Conservation (phyloP, 2,797 vertebrate genomes). For the Poecilia gillii region DNA sequence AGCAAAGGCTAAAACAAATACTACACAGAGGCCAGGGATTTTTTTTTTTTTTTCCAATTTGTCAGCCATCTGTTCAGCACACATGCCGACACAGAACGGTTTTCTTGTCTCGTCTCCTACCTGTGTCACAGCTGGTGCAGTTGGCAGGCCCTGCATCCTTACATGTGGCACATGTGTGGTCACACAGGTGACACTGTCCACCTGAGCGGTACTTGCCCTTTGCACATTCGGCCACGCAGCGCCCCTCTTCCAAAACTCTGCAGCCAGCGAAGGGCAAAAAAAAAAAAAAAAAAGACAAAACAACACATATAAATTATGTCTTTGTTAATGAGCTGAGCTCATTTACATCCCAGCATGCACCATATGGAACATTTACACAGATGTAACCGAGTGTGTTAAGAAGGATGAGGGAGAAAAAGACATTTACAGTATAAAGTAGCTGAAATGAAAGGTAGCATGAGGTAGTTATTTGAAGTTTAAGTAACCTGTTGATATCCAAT, state of each 20-base stretch:
- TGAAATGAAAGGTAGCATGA: slow-evolving; percentile 15
- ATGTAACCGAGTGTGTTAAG: slow-evolving; percentile 33
- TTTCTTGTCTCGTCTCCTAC: slow-evolving; percentile 70
- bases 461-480: slow-evolving; percentile 1
- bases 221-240: slow-evolving; percentile 82
- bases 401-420: slow-evolving; percentile 14
- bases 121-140: slow-evolving; percentile 88
- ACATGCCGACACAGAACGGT: neutral
- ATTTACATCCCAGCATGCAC: slow-evolving; percentile 36
- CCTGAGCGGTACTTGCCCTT: slow-evolving; percentile 83
- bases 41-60: neutral
- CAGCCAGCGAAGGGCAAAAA: slow-evolving; percentile 4
- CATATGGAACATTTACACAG: slow-evolving; percentile 40
- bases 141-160: slow-evolving; percentile 81
- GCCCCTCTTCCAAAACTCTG: slow-evolving; percentile 87
- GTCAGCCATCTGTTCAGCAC: slow-evolving; percentile 5
- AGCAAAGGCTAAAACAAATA: neutral
- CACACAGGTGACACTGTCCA: slow-evolving; percentile 87
- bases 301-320: slow-evolving; percentile 29
- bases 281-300: neutral
- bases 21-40: neutral
- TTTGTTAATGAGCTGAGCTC: slow-evolving; percentile 27
- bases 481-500: neutral
- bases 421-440: neutral
- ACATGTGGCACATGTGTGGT: slow-evolving; percentile 89